Evolutionary conservation across 2,888 invertebrate species (phyloP).

Genomic region (Scaptomyza caliginosa): DNA sequence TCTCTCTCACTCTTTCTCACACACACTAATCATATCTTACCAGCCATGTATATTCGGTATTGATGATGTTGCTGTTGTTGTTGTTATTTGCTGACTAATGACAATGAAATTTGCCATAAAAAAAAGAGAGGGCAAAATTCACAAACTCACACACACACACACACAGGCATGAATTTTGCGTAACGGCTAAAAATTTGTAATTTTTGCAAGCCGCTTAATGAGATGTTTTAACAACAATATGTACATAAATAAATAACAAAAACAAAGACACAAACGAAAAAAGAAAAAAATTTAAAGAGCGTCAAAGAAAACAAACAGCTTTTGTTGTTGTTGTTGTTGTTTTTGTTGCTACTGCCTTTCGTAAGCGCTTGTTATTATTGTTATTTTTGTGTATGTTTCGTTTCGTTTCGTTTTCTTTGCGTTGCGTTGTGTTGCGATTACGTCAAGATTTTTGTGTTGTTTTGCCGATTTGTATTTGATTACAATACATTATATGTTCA

Average conservation of each 20-base stretch:
- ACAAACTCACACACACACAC: background rate
- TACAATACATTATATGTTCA: conserved; percentile 51
- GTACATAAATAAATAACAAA: conserved; percentile 42
- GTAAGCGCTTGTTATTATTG: conserved; percentile 30
- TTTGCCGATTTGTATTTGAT: conserved; percentile 65
- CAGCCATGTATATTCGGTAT: conserved; percentile 15
- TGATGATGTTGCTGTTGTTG: conserved; percentile 10
- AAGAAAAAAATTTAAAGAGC: conserved; percentile 15
- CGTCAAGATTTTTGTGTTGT: conserved; percentile 72
- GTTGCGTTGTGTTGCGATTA: conserved; percentile 67
- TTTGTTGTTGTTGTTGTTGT: conserved; percentile 36
- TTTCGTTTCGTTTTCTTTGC: conserved; percentile 47
- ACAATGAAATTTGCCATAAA: conserved; percentile 60
- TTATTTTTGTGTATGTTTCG: conserved; percentile 4
- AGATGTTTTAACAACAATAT: conserved; percentile 55
- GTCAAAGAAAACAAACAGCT: conserved; percentile 55
- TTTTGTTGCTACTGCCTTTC: conserved; percentile 25
- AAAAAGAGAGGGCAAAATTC: conserved; percentile 18
- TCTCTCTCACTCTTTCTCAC: background rate
- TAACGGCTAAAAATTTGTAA: conserved; percentile 47
- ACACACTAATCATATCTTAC: conserved; percentile 55
- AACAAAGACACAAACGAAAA: conserved; percentile 32
- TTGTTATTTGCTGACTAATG: conserved; percentile 60
- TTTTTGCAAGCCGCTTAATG: conserved; percentile 61
- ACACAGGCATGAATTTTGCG: conserved; percentile 47